Conservation (phyloP, 2,797 vertebrate species). For the Artibeus jamaicensis region DNA sequence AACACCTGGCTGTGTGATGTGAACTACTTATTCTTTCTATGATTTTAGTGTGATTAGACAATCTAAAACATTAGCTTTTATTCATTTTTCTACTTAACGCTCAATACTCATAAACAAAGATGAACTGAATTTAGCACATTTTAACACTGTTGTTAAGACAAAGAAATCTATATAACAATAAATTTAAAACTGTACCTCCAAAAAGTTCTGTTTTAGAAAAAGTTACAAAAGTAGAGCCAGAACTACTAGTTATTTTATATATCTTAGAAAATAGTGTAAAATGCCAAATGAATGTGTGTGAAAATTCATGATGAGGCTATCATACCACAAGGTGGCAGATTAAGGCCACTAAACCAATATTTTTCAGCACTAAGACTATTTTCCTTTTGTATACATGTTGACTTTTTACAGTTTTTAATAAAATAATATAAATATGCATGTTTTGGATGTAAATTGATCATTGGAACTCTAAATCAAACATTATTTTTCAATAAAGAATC, state of each 20-base stretch:
- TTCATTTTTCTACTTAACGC: not conserved
- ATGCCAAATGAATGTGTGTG: not conserved
- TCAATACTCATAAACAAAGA: not conserved
- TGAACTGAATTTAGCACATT: not conserved
- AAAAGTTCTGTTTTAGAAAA: not conserved
- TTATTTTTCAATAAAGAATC: not conserved
- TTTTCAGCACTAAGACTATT: not conserved
- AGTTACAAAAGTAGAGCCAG: not conserved
- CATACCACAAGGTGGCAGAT: conserved; percentile 69
- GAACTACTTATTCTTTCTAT: not conserved
- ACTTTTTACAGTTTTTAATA: not conserved
- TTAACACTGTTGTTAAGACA: not conserved
- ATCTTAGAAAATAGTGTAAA: not conserved
- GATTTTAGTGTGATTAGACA: not conserved
- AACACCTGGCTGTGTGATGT: not conserved
- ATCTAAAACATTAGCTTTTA: not conserved
- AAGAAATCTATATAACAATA: not conserved
- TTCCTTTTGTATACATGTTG: not conserved
- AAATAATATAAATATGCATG: not conserved
- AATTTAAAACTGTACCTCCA: not conserved
- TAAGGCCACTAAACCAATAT: conserved; percentile 38
- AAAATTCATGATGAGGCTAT: conserved; percentile 38
- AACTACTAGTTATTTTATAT: not conserved
- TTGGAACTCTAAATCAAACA: not conserved
- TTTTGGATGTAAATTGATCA: not conserved